Percentiles rank a stretch among this genome's conserved stretches.
Conservation (phyloP, 2,888 invertebrate genomes). For the Pheosia tremula region DNA sequence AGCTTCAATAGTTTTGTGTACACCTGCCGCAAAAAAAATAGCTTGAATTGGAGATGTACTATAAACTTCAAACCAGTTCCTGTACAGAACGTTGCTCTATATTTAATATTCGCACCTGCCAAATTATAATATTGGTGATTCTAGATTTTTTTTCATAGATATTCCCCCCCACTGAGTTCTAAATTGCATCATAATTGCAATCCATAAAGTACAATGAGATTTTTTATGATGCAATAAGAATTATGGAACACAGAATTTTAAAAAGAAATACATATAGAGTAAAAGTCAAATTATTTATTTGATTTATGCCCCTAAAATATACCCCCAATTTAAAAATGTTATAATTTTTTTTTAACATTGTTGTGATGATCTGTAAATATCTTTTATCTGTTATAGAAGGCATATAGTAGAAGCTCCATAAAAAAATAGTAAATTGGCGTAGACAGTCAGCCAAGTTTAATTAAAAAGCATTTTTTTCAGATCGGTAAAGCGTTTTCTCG, state of each 20-base stretch:
- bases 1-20: constrained; percentile 7
- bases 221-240: neutral
- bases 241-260: no score
- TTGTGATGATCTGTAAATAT: no score
- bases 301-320: no score
- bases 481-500: constrained; percentile 69
- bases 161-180: constrained; percentile 20
- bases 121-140: neutral
- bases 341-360: no score
- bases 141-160: neutral
- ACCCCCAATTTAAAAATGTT: no score
- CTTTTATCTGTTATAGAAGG: neutral
- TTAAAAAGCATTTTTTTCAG: constrained; percentile 54
- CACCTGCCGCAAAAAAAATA: constrained; percentile 35
- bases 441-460: no score
- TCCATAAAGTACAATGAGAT: neutral
- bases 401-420: neutral
- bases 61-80: neutral
- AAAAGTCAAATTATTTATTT: no score
- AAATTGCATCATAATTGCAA: constrained; percentile 14
- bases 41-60: constrained; percentile 7
- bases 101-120: constrained; percentile 22
- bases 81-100: neutral
- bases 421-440: no score
- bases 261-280: no score